These are phyloP conservation scores for Metacarcinus magister DNA, from an alignment of 2,888 invertebrate genomes.

Conservation along the genomic window DNA sequence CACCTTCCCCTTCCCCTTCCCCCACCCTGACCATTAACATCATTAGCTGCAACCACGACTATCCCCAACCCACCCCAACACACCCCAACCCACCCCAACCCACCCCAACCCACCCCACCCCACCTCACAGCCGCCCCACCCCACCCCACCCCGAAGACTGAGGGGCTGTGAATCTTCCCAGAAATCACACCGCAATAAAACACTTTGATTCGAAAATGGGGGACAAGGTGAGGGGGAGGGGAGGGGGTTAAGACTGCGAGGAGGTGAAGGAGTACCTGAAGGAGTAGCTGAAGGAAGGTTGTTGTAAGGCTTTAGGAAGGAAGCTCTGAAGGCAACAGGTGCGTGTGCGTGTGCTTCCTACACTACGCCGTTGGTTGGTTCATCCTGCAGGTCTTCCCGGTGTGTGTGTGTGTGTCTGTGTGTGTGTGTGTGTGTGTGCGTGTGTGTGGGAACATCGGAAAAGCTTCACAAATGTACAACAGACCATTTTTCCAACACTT, in stretches of 20 bases:
- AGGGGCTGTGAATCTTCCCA: background rate
- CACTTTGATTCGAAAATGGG: background rate
- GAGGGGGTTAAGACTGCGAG: background rate
- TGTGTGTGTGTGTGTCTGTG: no score
- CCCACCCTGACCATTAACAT: background rate
- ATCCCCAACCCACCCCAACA: no score
- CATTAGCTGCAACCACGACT: no score
- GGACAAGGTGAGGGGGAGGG: background rate
- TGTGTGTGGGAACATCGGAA: background rate
- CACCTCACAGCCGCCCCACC: background rate
- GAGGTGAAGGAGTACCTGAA: background rate
- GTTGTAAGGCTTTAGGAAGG: background rate
- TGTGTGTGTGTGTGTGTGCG: no score
- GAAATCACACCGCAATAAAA: background rate
- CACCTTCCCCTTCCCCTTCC: background rate
- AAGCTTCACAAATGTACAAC: background rate
- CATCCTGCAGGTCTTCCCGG: constrained; percentile 9
- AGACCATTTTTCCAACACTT: background rate
- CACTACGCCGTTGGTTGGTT: background rate
- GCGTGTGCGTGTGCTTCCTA: background rate
- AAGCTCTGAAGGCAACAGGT: background rate
- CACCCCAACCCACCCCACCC: background rate
- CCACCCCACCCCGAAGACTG: background rate
- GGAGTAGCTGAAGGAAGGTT: background rate
- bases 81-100: no score